Percentiles rank a stretch among this genome's conserved stretches.
Evolutionary conservation across 1,140 invertebrate genomes (phyloP).

Genomic region (Temnothorax longispinosus): DNA sequence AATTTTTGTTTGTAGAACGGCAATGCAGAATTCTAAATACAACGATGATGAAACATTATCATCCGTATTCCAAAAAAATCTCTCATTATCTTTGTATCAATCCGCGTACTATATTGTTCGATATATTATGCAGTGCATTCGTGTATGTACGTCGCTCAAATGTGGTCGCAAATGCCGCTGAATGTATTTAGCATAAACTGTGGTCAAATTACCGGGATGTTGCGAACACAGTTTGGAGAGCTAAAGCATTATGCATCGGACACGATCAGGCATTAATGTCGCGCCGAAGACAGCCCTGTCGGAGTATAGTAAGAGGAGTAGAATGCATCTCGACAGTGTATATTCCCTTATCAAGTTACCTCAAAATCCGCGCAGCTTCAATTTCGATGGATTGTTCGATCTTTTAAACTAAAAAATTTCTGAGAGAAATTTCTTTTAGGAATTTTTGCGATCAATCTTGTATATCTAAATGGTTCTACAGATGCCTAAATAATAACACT

Average conservation of each 20-base stretch:
- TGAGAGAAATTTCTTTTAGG: not conserved
- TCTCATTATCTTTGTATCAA: not conserved
- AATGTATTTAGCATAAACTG: conserved; percentile 14
- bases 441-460: not conserved
- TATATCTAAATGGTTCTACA: not conserved
- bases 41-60: not conserved
- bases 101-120: not conserved
- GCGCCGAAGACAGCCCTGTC: not conserved
- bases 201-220: not conserved
- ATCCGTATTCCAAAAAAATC: not conserved
- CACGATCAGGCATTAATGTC: not conserved
- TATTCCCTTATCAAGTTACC: not conserved
- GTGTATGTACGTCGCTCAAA: not conserved
- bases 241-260: conserved; percentile 10
- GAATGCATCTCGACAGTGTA: not conserved
- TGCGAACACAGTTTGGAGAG: not conserved
- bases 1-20: too few species aligned
- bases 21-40: too few species aligned
- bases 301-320: not conserved
- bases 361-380: not conserved
- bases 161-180: not conserved
- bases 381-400: not conserved
- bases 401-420: not conserved
- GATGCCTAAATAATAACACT: not conserved
- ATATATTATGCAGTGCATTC: not conserved